These are phyloP conservation scores for Formica selysi DNA, from an alignment of 1,140 invertebrate genomes.

Conservation along the genomic window DNA sequence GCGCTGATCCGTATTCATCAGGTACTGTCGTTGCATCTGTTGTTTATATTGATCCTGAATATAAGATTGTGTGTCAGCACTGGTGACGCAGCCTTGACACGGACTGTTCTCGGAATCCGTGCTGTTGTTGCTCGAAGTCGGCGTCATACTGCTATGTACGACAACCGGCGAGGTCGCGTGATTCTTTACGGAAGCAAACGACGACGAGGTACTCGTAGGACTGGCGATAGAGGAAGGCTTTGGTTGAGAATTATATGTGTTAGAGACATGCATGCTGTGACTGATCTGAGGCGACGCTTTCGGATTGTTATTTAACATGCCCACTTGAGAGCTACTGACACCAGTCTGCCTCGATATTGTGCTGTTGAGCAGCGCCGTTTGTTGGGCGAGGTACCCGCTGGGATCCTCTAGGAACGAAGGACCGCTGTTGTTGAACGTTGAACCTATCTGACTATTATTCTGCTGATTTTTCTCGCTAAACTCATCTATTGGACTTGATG, in stretches of 20 bases:
- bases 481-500: conserved; percentile 78
- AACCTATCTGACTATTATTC: conserved; percentile 80
- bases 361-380: conserved; percentile 93
- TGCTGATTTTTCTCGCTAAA: conserved; percentile 81
- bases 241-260: conserved; percentile 82
- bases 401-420: conserved; percentile 96
- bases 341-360: conserved; percentile 93
- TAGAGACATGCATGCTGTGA: conserved; percentile 69
- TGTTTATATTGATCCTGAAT: conserved; percentile 82
- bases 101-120: conserved; percentile 80
- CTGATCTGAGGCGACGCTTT: conserved; percentile 78
- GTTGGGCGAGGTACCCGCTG: conserved; percentile 94
- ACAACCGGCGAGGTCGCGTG: conserved; percentile 84
- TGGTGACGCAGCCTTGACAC: conserved; percentile 80
- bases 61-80: conserved; percentile 79
- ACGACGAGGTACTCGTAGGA: conserved; percentile 79
- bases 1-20: conserved; percentile 85
- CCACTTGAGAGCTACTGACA: conserved; percentile 83
- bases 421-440: conserved; percentile 82
- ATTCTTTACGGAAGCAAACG: conserved; percentile 81
- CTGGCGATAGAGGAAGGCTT: conserved; percentile 84
- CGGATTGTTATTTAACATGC: conserved; percentile 81
- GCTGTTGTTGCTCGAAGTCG: conserved; percentile 78
- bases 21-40: conserved; percentile 80
- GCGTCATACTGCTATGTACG: conserved; percentile 84